A percentile compares a stretch with the other conserved stretches of the same genome.
These are phyloP conservation scores for Pithys albifrons DNA, from an alignment of 2,113 vertebrate genomes.

Conservation along the genomic window DNA sequence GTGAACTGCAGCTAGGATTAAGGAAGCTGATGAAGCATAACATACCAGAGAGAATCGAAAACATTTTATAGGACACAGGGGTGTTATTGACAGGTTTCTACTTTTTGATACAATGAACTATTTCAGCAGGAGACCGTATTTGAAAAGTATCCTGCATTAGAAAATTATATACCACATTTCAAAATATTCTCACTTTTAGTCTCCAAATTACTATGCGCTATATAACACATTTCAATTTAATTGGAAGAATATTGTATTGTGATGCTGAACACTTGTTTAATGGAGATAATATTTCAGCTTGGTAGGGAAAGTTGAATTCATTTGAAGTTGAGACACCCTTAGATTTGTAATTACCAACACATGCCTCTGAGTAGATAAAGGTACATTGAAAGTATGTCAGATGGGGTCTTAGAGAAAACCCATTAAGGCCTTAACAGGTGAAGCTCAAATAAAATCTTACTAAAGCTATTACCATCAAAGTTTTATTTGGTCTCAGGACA, in stretches of 20 bases:
- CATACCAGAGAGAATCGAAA: constrained; percentile 68
- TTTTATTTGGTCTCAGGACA: background rate
- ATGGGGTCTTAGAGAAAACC: background rate
- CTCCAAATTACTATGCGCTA: background rate
- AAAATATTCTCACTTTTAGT: background rate
- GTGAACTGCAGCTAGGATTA: constrained; percentile 66
- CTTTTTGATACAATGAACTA: constrained; percentile 51
- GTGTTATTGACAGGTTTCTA: constrained; percentile 62
- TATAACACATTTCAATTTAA: background rate
- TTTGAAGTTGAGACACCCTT: background rate
- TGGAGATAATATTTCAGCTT: constrained; percentile 26
- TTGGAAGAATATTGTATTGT: constrained; percentile 16
- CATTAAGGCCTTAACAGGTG: constrained; percentile 27
- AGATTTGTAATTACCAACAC: constrained; percentile 27
- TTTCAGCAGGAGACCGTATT: constrained; percentile 41
- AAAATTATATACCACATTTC: constrained; percentile 47
- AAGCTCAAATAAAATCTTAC: constrained; percentile 22
- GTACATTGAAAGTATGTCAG: background rate
- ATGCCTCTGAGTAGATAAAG: background rate
- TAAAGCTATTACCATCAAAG: background rate
- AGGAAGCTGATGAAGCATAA: constrained; percentile 61
- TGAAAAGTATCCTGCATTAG: constrained; percentile 53
- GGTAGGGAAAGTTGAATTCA: background rate
- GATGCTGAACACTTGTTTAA: constrained; percentile 28
- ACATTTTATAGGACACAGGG: constrained; percentile 59